Evolutionary conservation across 2,888 invertebrate genomes (phyloP).

Genomic region (Ferrisia virgata): DNA sequence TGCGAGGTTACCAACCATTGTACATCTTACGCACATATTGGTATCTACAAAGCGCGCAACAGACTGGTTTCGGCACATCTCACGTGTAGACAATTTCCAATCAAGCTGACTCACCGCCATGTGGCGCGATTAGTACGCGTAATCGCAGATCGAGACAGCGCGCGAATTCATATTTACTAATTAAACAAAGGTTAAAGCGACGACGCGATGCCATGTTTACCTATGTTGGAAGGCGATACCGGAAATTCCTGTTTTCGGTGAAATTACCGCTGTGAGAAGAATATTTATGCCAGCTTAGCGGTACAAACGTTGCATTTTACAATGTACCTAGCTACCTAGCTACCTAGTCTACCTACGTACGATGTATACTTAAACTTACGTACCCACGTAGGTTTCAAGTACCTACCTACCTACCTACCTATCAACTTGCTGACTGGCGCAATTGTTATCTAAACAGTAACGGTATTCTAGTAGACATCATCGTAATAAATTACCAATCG

Average conservation of each 20-base stretch:
- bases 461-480: neutral
- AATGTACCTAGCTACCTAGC: neutral
- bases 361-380: too few species aligned
- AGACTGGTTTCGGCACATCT: neutral
- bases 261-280: neutral
- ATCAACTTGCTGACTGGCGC: neutral
- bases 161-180: constrained; percentile 22
- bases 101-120: constrained; percentile 17
- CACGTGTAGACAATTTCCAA: constrained; percentile 21
- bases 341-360: neutral
- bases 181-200: constrained; percentile 27
- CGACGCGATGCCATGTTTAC: neutral
- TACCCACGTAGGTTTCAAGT: too few species aligned
- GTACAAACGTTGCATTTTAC: constrained; percentile 2
- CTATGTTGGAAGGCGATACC: constrained; percentile 19
- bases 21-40: too few species aligned
- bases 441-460: neutral
- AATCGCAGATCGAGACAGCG: neutral
- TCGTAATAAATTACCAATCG: neutral
- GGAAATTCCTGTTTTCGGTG: constrained; percentile 30
- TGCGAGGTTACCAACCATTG: neutral
- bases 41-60: neutral
- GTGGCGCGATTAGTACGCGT: constrained; percentile 16
- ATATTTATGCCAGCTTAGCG: neutral
- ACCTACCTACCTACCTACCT: neutral